Base-by-base conservation (phyloP, 2,888 invertebrate genomes). In the Trachelus iudaicus region DNA sequence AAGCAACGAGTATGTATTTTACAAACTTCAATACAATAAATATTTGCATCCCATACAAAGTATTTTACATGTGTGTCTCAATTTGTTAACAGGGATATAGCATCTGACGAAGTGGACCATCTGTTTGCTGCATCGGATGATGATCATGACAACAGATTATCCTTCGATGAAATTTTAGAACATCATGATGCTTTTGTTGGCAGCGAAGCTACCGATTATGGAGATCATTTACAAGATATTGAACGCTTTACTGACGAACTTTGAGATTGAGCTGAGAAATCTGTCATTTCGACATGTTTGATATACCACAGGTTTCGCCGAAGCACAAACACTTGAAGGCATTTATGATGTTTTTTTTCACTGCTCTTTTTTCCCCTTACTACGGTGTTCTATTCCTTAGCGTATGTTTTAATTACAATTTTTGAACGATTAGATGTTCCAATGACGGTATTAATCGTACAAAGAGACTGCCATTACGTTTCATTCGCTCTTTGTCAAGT, bases 111-210 rank as follows among this genome's bases (percentile, higher is more conserved):
- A 92, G 97, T 97, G 0, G 95, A 95, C 77, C 98, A 99, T 92
- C 92, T 99, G 82, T 96, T 99, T 92, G 95, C 95, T 4, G 93
- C 96, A 1, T 95, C 97, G 1, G 98, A 98, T 91, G 96, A 96
- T 85, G 95, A 98, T 92, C 95, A 95, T 88, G 97, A 98, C 91
- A 95, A 95, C 85, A 91, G 94, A 80, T 92, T 98, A 69, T 94
- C 96, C 2, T 96, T 95, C 91, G 93, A 94, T 2, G 98, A 98
- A 93, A 94, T 98, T 73, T 91, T 98, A 0, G 93, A 94, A 1
- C 97, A 98, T 89, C 96, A 98, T 91, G 96, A 97, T 83, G 94
- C 95, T 76, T 98, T 98, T 93, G 98, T 98, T 6, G 98, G 98
- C 76, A 97, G 97, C 89, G 98, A 98, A 92, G 97, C 96, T 11